Base-by-base conservation (phyloP, 2,113 vertebrate species). In the Erinaceus europaeus region DNA sequence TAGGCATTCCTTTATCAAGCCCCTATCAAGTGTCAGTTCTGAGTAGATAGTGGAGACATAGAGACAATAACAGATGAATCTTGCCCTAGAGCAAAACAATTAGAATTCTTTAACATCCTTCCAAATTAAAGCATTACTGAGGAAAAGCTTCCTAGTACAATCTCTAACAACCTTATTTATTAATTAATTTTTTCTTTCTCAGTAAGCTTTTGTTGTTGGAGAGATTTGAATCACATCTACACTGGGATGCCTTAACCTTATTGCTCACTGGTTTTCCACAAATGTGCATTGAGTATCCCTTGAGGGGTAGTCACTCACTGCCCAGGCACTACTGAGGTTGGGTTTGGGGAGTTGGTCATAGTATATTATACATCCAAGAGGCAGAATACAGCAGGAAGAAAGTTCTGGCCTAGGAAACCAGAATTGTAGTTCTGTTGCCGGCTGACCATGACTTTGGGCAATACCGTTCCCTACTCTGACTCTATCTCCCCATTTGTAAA, bases 401-500 rank as follows among this genome's bases (percentile, higher is more conserved):
- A 44, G 9, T 13, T 4, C 40, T 52, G 40, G 42, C 75, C 64
- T 29, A 18, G 90, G 65, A 91, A 40, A 53, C 69, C 55, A 2
- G 32, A 53, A n/a, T 73, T 65, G 23, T 27, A 23, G n/a, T 67
- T 73, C 77, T 73, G 57, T 46, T 34, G 32, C 42, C 40, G n/a
- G 2, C 57, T 18, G n/a, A 36, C 40, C 8, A 6, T 74, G 86
- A 44, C 53, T 53, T 72, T 46, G 46, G 53, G 44, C 67, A 48
- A 53, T 38, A 23, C 55, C 7, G 9, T 87, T 57, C 42, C 59
- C 97, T 95, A 96, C 96, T 55, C 38, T 92, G 95, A 69, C 77
- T 74, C 59, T 11, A 9, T 75, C n/a, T 79, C 38, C 67, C 61
- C 27, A 5, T 73, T 83, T 88, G 42, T 85, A 71, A 82, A 88